Conservation (phyloP, 1,140 invertebrate species). For the Macrocentrus cingulum region DNA sequence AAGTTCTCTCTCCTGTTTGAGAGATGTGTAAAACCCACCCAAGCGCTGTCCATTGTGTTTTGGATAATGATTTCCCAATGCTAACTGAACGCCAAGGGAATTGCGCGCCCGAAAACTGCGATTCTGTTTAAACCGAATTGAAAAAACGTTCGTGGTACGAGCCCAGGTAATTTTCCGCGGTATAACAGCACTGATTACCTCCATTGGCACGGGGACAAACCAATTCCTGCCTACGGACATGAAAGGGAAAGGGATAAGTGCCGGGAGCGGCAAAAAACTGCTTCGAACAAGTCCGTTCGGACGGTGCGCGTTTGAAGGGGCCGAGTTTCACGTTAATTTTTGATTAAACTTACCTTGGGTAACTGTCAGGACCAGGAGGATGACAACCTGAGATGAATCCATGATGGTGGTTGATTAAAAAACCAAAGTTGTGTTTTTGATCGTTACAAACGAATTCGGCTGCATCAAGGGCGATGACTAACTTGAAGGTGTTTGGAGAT, state of each 20-base stretch:
- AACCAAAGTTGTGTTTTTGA: not conserved
- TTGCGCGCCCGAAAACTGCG: too few relatives aligned
- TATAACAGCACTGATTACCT: too few relatives aligned
- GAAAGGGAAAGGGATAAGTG: too few relatives aligned
- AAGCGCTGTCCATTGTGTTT: conserved; percentile 45
- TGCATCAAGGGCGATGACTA: too few relatives aligned
- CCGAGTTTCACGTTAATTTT: too few relatives aligned
- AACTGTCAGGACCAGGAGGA: conserved; percentile 39
- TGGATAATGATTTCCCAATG: conserved; percentile 8
- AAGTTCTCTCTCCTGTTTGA: conserved; percentile 51
- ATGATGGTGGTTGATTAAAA: conserved; percentile 40
- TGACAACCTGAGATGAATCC: conserved; percentile 42
- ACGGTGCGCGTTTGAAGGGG: too few relatives aligned
- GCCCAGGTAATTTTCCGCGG: not conserved
- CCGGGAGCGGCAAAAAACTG: too few relatives aligned
- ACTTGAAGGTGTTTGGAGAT: not conserved
- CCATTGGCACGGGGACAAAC: too few relatives aligned
- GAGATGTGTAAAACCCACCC: conserved; percentile 49
- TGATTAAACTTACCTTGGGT: conserved; percentile 45
- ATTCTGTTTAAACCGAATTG: too few relatives aligned
- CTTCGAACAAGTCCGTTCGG: too few relatives aligned
- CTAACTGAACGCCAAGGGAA: too few relatives aligned
- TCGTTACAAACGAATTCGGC: not conserved
- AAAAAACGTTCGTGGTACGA: not conserved
- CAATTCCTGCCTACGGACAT: too few relatives aligned